Evolutionary conservation across 2,888 invertebrate genomes (phyloP).

Genomic region (Coelogynopora nodosa): DNA sequence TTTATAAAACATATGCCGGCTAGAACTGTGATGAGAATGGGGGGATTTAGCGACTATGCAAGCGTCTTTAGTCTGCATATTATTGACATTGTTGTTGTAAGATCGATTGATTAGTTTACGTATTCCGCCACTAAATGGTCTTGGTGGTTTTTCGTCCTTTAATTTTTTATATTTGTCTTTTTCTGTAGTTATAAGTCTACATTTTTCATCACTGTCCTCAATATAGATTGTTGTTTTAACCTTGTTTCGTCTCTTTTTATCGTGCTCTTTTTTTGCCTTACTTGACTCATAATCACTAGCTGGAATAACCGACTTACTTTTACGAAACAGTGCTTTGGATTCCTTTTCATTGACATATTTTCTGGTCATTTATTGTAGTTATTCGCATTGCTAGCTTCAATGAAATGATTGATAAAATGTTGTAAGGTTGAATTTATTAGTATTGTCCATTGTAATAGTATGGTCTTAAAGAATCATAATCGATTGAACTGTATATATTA

Average conservation of each 20-base stretch:
- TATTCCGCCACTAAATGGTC: background rate
- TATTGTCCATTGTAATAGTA: too few species aligned
- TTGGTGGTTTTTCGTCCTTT: background rate
- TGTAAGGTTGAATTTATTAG: too few species aligned
- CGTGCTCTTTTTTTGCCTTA: background rate
- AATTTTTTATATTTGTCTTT: background rate
- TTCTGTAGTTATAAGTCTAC: background rate
- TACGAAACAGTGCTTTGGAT: background rate
- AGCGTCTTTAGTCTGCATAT: background rate
- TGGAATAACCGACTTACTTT: background rate
- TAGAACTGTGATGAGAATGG: background rate
- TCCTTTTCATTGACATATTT: constrained; percentile 25
- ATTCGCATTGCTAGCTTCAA: constrained; percentile 13
- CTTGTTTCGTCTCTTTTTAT: background rate
- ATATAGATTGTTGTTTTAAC: background rate
- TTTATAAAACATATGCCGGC: background rate
- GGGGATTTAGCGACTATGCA: background rate
- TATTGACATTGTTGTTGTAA: background rate
- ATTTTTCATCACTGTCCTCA: background rate
- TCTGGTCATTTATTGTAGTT: constrained; percentile 2
- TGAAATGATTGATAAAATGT: too few species aligned
- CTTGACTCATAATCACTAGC: background rate
- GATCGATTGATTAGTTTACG: background rate
- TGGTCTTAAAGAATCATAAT: too few species aligned
- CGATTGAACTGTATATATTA: too few species aligned